Evolutionary conservation across 2,797 vertebrate genomes (phyloP), one percentile per base, ranked within the genome.

Genomic region (Pipistrellus pygmaeus): DNA sequence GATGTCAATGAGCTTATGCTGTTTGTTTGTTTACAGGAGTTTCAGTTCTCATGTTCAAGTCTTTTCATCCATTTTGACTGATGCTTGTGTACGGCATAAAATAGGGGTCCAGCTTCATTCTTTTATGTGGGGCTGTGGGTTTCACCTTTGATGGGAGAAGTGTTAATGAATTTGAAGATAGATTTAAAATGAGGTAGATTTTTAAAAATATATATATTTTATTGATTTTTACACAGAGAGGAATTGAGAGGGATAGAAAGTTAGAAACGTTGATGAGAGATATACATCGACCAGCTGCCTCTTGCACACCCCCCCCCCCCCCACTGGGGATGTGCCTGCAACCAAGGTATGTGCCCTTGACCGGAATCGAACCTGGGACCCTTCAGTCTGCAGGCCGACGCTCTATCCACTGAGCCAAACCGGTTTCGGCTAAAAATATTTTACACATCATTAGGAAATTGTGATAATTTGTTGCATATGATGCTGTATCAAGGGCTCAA

Each of bases 111-210:
- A 35, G 3, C 35, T 60, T 81, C 38, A 46, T 90, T 60, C 66
- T 60, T 60, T 46, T 71, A 41, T 51, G 7, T 38, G 38, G 35
- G 41, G 51, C 64, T 35, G 23, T 48, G 76, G 25, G 11, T 60
- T 71, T 38, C 8, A 38, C 7, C 46, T 71, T 35, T 72, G 76
- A 27, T 72, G 11, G 12, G 38, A 78, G 27, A 35, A 25, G 6
- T 93, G 18, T 48, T 92, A 30, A 46, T 83, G 32, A 68, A 80
- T 94, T 78, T 86, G 57, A 51, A 64, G 32, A 60, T 10, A 13
- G 38, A 20, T 38, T 84, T 88, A 83, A 69, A 83, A 88, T 62
- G 38, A 85, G 44, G 46, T 32, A 57, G 35, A 25, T 41, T 53
- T 20, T 12, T 62, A 89, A 78, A 72, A 41, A 41, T 38, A 38